These are phyloP conservation scores for Zosterops borbonicus DNA, from an alignment of 2,113 vertebrate genomes.

Conservation along the genomic window DNA sequence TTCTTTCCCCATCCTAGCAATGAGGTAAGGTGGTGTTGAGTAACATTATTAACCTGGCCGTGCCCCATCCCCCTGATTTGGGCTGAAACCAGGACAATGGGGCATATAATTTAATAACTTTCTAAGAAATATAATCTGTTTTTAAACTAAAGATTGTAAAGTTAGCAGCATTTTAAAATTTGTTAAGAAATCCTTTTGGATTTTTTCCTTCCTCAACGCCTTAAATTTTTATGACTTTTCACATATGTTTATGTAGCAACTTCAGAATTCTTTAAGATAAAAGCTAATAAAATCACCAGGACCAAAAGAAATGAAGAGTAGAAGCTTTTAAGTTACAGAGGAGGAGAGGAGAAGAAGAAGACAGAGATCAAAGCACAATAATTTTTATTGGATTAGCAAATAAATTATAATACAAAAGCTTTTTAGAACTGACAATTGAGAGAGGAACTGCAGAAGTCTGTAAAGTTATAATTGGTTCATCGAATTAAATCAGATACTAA, in stretches of 20 bases:
- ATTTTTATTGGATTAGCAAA: conserved; percentile 28
- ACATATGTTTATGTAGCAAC: neutral
- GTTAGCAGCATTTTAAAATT: neutral
- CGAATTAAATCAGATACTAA: conserved; percentile 29
- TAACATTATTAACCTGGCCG: accelerated
- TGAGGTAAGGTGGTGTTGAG: neutral
- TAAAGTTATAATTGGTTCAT: conserved; percentile 34
- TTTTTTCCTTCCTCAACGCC: neutral
- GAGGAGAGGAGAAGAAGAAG: neutral
- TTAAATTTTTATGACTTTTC: neutral
- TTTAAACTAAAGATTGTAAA: neutral
- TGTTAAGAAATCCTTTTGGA: accelerated
- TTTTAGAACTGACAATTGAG: conserved; percentile 21
- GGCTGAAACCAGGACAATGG: neutral
- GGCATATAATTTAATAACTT: neutral
- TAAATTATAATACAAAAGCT: conserved; percentile 28
- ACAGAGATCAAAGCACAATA: neutral
- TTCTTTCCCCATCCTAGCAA: accelerated
- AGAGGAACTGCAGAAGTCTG: neutral
- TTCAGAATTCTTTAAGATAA: neutral
- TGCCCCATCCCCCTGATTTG: too few relatives aligned
- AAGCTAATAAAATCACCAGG: neutral
- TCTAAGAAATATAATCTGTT: neutral
- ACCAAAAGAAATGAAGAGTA: neutral
- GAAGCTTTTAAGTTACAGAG: neutral